Evolutionary conservation across 2,113 vertebrate species (phyloP).

Genomic region (Menura novaehollandiae): DNA sequence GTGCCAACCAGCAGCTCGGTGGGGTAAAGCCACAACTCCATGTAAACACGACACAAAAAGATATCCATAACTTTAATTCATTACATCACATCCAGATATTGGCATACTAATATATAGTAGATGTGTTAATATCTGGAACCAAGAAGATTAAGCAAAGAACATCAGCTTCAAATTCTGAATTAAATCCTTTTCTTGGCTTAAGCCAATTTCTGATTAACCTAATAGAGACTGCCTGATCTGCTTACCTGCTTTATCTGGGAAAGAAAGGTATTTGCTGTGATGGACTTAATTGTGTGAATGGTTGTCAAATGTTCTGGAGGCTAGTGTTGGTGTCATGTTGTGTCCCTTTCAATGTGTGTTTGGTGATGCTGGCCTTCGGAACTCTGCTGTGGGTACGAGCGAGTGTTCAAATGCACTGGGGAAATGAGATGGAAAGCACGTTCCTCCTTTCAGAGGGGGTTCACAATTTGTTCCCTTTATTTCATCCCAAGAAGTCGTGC

Average conservation of each 20-base stretch:
- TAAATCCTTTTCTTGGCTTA: not conserved
- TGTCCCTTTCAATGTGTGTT: not conserved
- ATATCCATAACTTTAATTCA: not conserved
- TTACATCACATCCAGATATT: not conserved
- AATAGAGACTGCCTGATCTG: not conserved
- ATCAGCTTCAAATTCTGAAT: not conserved
- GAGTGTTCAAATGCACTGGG: accelerated
- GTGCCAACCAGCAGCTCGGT: not conserved
- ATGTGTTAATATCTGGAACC: not conserved
- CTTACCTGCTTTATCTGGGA: not conserved
- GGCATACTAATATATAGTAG: not conserved
- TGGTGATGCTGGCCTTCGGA: not conserved
- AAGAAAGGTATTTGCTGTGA: not conserved
- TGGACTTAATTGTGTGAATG: not conserved
- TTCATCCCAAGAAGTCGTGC: not conserved
- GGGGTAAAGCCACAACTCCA: not conserved
- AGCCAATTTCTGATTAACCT: not conserved
- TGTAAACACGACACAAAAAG: not conserved
- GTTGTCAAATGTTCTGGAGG: not conserved
- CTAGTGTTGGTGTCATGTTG: not conserved
- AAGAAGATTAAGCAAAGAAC: not conserved
- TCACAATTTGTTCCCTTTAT: not conserved
- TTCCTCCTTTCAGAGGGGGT: not conserved
- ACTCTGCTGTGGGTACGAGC: not conserved
- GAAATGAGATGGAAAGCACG: not conserved